Evolutionary conservation across 2,888 invertebrate species (phyloP).

Genomic region (Dromius quadrimaculatus): DNA sequence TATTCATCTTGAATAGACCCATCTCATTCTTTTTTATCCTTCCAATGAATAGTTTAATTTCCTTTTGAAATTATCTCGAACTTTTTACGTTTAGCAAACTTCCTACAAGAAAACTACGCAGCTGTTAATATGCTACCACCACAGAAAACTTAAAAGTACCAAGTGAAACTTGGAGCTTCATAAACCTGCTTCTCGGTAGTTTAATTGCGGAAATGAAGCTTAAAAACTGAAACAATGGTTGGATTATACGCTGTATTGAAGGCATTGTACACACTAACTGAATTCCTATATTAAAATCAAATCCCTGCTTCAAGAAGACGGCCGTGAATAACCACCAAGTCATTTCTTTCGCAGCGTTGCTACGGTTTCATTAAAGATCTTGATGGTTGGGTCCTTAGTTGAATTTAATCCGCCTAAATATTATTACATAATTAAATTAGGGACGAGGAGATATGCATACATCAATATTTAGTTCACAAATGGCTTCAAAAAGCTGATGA

Average conservation of each 20-base stretch:
- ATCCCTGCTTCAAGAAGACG: slow-evolving; percentile 20
- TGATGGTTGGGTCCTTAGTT: slow-evolving; percentile 4
- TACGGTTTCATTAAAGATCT: slow-evolving; percentile 28
- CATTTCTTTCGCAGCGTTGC: slow-evolving; percentile 12
- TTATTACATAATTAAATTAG: slow-evolving; percentile 13
- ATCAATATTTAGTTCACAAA: slow-evolving; percentile 42
- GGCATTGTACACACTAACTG: slow-evolving; percentile 46
- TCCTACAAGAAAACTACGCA: slow-evolving; percentile 19
- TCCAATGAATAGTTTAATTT: slow-evolving; percentile 33
- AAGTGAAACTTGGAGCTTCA: slow-evolving; percentile 30
- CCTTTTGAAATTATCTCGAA: slow-evolving; percentile 26
- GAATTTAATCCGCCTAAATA: slow-evolving; percentile 17
- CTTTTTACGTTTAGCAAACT: slow-evolving; percentile 28
- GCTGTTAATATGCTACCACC: neutral
- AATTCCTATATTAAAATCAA: slow-evolving; percentile 45
- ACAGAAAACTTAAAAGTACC: slow-evolving; percentile 36
- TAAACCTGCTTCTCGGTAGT: slow-evolving; percentile 55
- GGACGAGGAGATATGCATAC: neutral
- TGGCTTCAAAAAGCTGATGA: slow-evolving; percentile 58
- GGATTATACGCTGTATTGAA: slow-evolving; percentile 50
- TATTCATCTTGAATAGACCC: slow-evolving; percentile 39
- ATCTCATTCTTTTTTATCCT: slow-evolving; percentile 20
- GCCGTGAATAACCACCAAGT: neutral
- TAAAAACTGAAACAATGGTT: slow-evolving; percentile 63
- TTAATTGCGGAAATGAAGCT: slow-evolving; percentile 64